These are phyloP conservation scores for Drosophila diplacantha DNA, from an alignment of 2,888 invertebrate genomes.

Conservation along the genomic window DNA sequence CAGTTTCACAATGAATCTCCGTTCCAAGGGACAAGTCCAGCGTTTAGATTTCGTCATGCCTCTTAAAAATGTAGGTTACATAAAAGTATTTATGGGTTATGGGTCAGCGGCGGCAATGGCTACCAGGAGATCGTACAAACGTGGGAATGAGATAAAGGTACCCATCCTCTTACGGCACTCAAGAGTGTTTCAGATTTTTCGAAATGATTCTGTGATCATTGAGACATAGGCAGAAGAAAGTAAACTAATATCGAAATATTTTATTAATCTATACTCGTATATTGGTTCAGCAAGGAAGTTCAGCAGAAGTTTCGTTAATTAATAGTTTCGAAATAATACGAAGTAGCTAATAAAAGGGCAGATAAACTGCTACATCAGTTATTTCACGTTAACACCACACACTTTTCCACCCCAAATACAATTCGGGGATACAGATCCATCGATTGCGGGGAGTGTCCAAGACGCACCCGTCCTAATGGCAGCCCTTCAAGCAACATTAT, in stretches of 20 bases:
- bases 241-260: neutral
- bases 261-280: too few relatives aligned
- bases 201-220: neutral
- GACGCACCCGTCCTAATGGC: slow-evolving; percentile 21
- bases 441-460: slow-evolving; percentile 23
- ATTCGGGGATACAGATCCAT: slow-evolving; percentile 1
- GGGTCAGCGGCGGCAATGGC: slow-evolving; percentile 4
- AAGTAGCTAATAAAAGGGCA: slow-evolving; percentile 5
- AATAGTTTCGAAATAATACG: neutral
- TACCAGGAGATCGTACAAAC: slow-evolving; percentile 7
- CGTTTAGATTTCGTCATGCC: slow-evolving; percentile 31
- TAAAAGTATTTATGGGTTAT: slow-evolving; percentile 32
- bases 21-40: slow-evolving; percentile 4
- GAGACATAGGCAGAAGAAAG: neutral
- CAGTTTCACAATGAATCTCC: slow-evolving; percentile 44
- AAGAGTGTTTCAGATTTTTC: neutral
- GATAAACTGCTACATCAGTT: slow-evolving; percentile 4
- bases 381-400: slow-evolving; percentile 8
- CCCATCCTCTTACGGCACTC: neutral
- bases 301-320: neutral
- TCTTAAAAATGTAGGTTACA: slow-evolving; percentile 32
- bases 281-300: neutral
- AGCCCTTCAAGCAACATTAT: slow-evolving; percentile 48
- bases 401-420: slow-evolving; percentile 22
- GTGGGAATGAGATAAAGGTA: slow-evolving; percentile 14